These are phyloP conservation scores for Mustela lutreola DNA, from an alignment of 2,113 vertebrate species.

Conservation along the genomic window DNA sequence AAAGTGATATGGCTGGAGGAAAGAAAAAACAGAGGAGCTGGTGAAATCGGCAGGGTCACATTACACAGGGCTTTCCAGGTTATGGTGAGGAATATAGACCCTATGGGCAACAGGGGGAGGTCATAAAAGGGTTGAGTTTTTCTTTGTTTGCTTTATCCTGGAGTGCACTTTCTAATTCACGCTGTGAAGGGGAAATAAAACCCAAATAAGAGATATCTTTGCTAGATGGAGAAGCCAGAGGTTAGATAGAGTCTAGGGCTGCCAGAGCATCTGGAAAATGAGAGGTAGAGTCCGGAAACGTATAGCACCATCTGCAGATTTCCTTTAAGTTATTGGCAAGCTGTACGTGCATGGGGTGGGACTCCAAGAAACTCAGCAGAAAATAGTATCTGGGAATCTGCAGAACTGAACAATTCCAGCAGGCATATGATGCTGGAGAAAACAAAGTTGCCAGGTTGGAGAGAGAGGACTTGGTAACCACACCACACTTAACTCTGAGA, in stretches of 20 bases:
- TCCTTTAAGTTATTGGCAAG: slow-evolving; percentile 47
- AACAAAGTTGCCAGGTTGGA: neutral
- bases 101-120: neutral
- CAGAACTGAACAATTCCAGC: neutral
- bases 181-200: neutral
- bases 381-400: neutral
- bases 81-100: neutral
- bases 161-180: neutral
- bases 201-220: neutral
- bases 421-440: neutral
- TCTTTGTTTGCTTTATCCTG: neutral
- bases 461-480: neutral
- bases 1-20: neutral
- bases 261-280: slow-evolving; percentile 28
- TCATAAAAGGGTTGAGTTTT: neutral
- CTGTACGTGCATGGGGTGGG: neutral
- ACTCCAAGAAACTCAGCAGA: slow-evolving; percentile 21
- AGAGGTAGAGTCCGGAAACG: neutral
- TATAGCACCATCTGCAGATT: neutral
- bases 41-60: neutral
- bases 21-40: neutral
- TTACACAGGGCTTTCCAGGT: neutral
- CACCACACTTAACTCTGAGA: neutral
- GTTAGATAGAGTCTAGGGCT: neutral
- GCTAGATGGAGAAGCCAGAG: neutral